phyloP scores from a whole-genome alignment of 2,113 vertebrate genomes.

The Apteryx owenii region DNA sequence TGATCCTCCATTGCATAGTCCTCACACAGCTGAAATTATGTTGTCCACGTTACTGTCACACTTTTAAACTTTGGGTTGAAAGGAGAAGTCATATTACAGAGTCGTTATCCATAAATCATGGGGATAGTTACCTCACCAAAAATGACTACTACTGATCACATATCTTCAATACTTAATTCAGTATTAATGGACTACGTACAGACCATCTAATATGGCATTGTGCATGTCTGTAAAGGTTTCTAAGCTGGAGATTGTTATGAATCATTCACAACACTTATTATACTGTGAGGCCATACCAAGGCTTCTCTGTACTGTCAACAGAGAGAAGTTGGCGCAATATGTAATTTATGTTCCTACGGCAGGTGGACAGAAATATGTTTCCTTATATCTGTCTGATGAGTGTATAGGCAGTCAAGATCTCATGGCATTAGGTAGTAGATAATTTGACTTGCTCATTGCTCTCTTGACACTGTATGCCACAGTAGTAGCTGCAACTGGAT shows the following conservation, averaged over 20 bases:
- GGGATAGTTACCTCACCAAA: neutral
- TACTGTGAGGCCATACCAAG: neutral
- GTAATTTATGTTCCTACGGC: neutral
- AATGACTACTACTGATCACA: neutral
- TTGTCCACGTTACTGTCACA: neutral
- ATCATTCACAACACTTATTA: neutral
- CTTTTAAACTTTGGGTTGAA: neutral
- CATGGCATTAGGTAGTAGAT: neutral
- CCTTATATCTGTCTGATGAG: neutral
- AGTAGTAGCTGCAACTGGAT: neutral
- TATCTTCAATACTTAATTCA: neutral
- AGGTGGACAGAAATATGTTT: neutral
- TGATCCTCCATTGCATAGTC: constrained; percentile 67
- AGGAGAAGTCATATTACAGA: neutral
- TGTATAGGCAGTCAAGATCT: neutral
- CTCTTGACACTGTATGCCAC: neutral
- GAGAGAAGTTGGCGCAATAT: neutral
- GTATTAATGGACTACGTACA: neutral
- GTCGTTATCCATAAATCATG: neutral
- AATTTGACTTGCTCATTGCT: neutral
- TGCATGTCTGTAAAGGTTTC: neutral
- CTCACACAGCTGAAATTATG: neutral
- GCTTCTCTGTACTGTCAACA: neutral
- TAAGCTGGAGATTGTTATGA: neutral
- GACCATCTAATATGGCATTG: neutral